A percentile compares a stretch with the other conserved stretches of the same genome.
phyloP scores from a whole-genome alignment of 2,113 vertebrate species.

The Plotosus lineatus region DNA sequence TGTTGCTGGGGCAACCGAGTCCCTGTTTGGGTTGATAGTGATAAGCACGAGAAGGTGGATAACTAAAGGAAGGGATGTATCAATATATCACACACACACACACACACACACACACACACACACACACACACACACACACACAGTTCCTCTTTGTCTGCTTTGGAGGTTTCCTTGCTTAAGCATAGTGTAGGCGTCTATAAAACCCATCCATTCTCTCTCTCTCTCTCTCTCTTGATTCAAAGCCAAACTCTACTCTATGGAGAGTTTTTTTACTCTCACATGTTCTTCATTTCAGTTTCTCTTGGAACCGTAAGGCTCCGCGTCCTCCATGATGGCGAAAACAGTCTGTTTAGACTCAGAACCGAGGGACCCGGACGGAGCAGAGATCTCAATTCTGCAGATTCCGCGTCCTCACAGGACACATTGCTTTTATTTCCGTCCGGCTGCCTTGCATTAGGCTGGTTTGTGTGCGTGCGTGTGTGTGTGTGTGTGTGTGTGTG shows the following conservation, averaged over 20 bases:
- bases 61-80: not conserved
- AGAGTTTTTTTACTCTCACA: conserved; percentile 56
- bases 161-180: conserved; percentile 18
- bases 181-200: not conserved
- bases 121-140: conserved; percentile 11
- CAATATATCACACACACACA: not conserved
- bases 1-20: not conserved
- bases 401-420: conserved; percentile 16
- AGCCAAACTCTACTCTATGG: conserved; percentile 21
- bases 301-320: conserved; percentile 53
- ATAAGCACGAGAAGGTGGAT: not conserved
- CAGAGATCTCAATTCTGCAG: conserved; percentile 7
- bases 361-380: not conserved
- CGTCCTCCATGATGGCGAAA: conserved; percentile 6
- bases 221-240: conserved; percentile 11
- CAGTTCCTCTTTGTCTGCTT: not conserved
- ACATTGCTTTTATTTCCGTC: not conserved
- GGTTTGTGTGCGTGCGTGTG: not conserved
- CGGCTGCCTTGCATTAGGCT: not conserved
- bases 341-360: conserved; percentile 27
- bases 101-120: conserved; percentile 33
- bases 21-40: no score
- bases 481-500: conserved; percentile 1
- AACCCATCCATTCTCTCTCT: conserved; percentile 6
- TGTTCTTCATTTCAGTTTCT: conserved; percentile 69